Percentiles rank a stretch among this genome's conserved stretches.
Evolutionary conservation across 1,140 invertebrate genomes (phyloP).

Genomic region (Drosophila nasuta): DNA sequence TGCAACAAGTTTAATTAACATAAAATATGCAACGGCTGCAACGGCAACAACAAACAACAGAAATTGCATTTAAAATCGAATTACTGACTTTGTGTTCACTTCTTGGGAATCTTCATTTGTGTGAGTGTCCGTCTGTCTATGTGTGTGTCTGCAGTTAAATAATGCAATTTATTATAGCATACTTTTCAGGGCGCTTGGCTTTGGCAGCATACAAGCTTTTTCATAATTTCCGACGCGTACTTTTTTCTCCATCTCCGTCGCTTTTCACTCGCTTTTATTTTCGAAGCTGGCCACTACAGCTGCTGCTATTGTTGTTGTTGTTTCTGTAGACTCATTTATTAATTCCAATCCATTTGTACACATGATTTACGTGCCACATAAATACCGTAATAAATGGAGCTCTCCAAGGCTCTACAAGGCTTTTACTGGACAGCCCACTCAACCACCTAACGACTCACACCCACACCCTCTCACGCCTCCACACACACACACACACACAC

Average conservation of each 20-base stretch:
- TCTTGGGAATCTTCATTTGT: neutral
- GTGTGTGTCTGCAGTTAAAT: slow-evolving; percentile 9
- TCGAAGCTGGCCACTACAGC: slow-evolving; percentile 35
- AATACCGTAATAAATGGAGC: slow-evolving; percentile 78
- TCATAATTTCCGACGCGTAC: slow-evolving; percentile 25
- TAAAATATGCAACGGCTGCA: slow-evolving; percentile 70
- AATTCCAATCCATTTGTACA: slow-evolving; percentile 81
- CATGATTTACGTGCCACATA: slow-evolving; percentile 77
- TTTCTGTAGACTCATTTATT: slow-evolving; percentile 72
- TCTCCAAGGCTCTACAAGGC: slow-evolving; percentile 59
- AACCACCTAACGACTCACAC: slow-evolving; percentile 15
- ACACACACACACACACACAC: slow-evolving; percentile 1
- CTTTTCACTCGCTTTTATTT: slow-evolving; percentile 23
- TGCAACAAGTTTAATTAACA: slow-evolving; percentile 82
- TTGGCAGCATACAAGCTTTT: slow-evolving; percentile 26
- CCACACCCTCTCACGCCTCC: neutral
- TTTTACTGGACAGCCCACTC: slow-evolving; percentile 26
- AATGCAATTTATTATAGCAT: slow-evolving; percentile 54
- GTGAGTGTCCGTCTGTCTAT: slow-evolving; percentile 1
- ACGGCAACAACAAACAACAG: slow-evolving; percentile 16
- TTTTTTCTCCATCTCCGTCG: slow-evolving; percentile 1
- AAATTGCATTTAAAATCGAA: slow-evolving; percentile 63
- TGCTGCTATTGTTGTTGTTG: slow-evolving; percentile 16
- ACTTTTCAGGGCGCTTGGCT: slow-evolving; percentile 33
- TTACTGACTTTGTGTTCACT: slow-evolving; percentile 23